Evolutionary conservation across 2,888 invertebrate genomes (phyloP), one percentile per base, ranked within the genome.

Genomic region (Reticulitermes lucifugus): DNA sequence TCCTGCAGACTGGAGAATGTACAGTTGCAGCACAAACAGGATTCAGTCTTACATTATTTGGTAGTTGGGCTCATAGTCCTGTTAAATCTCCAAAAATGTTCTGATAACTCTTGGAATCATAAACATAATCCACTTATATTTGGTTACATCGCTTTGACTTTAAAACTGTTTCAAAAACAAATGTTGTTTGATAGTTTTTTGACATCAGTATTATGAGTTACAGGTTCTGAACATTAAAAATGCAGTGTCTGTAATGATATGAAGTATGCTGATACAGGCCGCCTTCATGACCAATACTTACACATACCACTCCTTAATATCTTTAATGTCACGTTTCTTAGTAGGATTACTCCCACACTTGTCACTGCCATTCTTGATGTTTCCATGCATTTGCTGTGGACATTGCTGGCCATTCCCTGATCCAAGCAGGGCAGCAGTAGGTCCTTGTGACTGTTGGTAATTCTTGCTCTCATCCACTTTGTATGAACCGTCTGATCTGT

Each of bases 251-350:
- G 7, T n/a, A 43, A 46, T 77, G 77, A 77, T 77, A 77, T 77
- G 77, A 51, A 46, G n/a, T 77, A 4, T n/a, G 65, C n/a, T n/a
- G n/a, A 43, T n/a, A 77, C 43, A 25, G 46, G 1, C 46, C 1
- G 5, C n/a, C 77, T 46, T 77, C 9, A n/a, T 73, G 25, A 35
- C 73, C 9, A 14, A 10, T 9, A 46, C 1, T 46, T 86, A 98
- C 91, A 98, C 98, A 91, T 98, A 98, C 98, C 98, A 98, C 93
- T 98, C 98, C 93, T 98, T 98, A 87, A 96, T 94, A 90, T 95
- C 94, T 93, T 98, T 98, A 87, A 96, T 94, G 90, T 95, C 94
- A 87, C 94, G 93, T 90, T 96, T 96, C 91, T 95, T 94, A 87
- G 91, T 93, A 86, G 93, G 93, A 22, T 77, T 77, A 25, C 9